Evolutionary conservation across 2,888 invertebrate genomes (phyloP).

Genomic region (Eutolmus rufibarbis): DNA sequence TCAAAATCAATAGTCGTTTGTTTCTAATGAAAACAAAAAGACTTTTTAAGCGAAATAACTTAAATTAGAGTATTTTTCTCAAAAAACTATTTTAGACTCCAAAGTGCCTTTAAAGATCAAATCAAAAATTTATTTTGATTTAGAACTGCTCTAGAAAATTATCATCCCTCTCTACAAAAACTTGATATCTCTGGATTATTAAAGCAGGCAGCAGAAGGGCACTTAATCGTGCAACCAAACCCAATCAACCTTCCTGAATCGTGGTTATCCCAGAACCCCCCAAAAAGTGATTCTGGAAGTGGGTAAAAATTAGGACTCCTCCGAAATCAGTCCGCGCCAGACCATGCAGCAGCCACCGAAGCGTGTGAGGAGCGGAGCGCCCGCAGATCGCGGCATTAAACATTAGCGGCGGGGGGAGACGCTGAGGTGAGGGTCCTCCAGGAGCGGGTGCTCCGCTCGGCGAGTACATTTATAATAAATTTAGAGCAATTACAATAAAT

Average conservation of each 20-base stretch:
- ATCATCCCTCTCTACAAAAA: background rate
- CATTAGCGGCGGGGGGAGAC: background rate
- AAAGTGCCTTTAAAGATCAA: too few species aligned
- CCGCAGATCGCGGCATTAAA: background rate
- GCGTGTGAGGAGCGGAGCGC: background rate
- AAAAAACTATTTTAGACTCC: too few species aligned
- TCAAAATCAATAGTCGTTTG: too few species aligned
- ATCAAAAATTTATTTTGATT: too few species aligned
- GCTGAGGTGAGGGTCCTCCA: background rate
- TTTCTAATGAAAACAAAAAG: too few species aligned
- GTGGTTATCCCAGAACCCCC: background rate
- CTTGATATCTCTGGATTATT: background rate
- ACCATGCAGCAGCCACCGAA: background rate
- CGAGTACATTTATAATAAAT: constrained; percentile 48
- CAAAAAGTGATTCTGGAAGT: background rate
- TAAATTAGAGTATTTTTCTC: too few species aligned
- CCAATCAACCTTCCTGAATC: background rate
- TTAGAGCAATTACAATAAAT: constrained; percentile 48
- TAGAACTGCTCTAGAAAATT: too few species aligned
- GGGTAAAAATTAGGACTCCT: background rate
- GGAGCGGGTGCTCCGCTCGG: constrained; percentile 1
- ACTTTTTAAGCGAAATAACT: too few species aligned
- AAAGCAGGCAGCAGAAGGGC: background rate
- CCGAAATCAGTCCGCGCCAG: background rate
- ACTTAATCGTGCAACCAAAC: background rate